phyloP scores from a whole-genome alignment of 1,140 invertebrate genomes.

The Phthorimaea operculella region DNA sequence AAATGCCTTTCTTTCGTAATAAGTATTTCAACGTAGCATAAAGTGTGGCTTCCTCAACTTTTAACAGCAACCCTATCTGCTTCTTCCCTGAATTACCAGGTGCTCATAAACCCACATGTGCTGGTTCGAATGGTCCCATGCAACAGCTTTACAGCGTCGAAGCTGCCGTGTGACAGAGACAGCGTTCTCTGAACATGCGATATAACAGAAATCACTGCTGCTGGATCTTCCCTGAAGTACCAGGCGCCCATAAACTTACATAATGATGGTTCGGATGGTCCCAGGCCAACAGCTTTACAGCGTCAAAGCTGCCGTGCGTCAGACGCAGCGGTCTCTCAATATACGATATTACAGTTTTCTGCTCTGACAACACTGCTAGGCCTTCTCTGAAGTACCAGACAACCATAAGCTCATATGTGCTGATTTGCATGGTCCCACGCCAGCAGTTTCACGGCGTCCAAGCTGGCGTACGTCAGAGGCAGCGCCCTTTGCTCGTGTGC shows the following conservation, averaged over 20 bases:
- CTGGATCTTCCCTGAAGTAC: too few species aligned
- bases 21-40: too few species aligned
- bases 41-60: too few species aligned
- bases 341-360: constrained; percentile 61
- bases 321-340: constrained; percentile 76
- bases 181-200: constrained; percentile 69
- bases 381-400: too few species aligned
- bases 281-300: constrained; percentile 86
- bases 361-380: constrained; percentile 82
- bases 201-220: too few species aligned
- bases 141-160: constrained; percentile 86
- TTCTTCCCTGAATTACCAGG: too few species aligned
- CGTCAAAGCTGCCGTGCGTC: constrained; percentile 88
- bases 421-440: constrained; percentile 87
- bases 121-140: constrained; percentile 86
- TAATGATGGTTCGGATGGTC: constrained; percentile 83
- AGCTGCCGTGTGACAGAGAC: constrained; percentile 86
- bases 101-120: constrained; percentile 76
- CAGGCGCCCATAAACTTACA: constrained; percentile 72
- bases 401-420: constrained; percentile 77
- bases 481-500: constrained; percentile 69
- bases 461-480: constrained; percentile 86
- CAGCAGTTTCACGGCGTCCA: constrained; percentile 85
- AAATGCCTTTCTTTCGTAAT: too few species aligned
- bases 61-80: too few species aligned